phyloP scores from a whole-genome alignment of 2,113 vertebrate genomes.

The Pangasianodon hypophthalmus region DNA sequence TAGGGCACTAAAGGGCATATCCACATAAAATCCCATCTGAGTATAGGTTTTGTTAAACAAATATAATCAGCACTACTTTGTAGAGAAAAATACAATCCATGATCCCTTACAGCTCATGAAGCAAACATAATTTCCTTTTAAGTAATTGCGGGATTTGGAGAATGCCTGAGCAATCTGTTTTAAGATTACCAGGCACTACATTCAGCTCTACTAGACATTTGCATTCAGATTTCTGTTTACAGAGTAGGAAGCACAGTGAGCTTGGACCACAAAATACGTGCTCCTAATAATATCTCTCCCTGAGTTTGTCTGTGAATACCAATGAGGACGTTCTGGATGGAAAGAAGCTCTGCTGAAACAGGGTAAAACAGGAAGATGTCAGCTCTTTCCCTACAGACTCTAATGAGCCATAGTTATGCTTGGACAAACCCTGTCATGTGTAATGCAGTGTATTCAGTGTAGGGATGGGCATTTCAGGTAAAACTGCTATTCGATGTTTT shows the following conservation, averaged over 20 bases:
- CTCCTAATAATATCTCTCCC: constrained; percentile 65
- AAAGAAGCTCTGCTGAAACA: constrained; percentile 6
- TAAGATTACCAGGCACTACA: constrained; percentile 37
- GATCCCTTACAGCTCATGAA: constrained; percentile 32
- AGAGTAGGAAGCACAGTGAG: constrained; percentile 7
- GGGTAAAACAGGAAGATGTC: constrained; percentile 24
- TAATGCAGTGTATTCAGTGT: not conserved
- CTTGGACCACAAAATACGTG: constrained; percentile 46
- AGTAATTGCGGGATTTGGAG: constrained; percentile 52
- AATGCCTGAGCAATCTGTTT: constrained; percentile 39
- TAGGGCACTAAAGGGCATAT: not conserved
- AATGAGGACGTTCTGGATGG: constrained; percentile 26
- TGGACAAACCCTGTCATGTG: constrained; percentile 5
- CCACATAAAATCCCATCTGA: not conserved
- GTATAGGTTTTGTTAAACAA: not conserved
- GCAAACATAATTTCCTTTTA: constrained; percentile 49
- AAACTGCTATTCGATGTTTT: not conserved
- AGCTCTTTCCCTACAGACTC: constrained; percentile 17
- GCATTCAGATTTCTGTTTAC: constrained; percentile 38
- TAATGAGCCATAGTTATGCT: constrained; percentile 32
- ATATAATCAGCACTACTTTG: not conserved
- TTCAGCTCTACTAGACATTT: constrained; percentile 50
- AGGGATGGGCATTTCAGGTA: not conserved
- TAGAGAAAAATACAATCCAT: not conserved
- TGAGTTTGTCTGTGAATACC: constrained; percentile 59